Conservation (phyloP, 2,113 vertebrate genomes). For the Calyptommatus sinebrachiatus region DNA sequence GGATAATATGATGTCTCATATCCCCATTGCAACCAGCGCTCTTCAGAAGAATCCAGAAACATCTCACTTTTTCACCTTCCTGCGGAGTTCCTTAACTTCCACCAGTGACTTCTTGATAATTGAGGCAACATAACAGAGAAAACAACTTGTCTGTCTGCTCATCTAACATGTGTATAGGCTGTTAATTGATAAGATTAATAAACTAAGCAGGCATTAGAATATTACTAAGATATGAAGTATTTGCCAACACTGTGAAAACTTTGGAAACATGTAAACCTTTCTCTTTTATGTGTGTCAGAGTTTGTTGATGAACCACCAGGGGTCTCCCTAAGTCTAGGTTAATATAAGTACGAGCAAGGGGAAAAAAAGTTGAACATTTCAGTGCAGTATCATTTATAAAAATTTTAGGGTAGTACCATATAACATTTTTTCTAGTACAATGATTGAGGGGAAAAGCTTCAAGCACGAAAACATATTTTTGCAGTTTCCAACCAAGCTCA, state of each 20-base stretch:
- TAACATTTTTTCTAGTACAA: not conserved
- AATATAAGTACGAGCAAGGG: not conserved
- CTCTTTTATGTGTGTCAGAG: accelerated
- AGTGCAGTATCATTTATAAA: not conserved
- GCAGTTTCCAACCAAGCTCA: too few species aligned
- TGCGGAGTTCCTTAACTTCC: too few species aligned
- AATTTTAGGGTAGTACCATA: not conserved
- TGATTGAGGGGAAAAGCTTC: not conserved
- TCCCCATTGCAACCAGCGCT: too few species aligned
- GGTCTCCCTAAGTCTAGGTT: conserved; percentile 46
- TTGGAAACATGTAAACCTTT: not conserved
- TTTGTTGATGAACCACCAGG: conserved; percentile 41
- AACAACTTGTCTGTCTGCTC: too few species aligned
- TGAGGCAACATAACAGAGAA: too few species aligned
- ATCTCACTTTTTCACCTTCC: too few species aligned
- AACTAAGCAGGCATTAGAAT: not conserved
- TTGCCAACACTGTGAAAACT: not conserved
- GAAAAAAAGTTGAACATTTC: not conserved
- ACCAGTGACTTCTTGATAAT: too few species aligned
- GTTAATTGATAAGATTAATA: accelerated
- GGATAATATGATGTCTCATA: too few species aligned
- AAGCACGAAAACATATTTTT: not conserved
- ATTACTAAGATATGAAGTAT: too few species aligned
- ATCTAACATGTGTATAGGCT: not conserved
- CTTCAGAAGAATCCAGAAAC: too few species aligned